Evolutionary conservation across 2,888 invertebrate species (phyloP).

Genomic region (Cheilosia vulpina): DNA sequence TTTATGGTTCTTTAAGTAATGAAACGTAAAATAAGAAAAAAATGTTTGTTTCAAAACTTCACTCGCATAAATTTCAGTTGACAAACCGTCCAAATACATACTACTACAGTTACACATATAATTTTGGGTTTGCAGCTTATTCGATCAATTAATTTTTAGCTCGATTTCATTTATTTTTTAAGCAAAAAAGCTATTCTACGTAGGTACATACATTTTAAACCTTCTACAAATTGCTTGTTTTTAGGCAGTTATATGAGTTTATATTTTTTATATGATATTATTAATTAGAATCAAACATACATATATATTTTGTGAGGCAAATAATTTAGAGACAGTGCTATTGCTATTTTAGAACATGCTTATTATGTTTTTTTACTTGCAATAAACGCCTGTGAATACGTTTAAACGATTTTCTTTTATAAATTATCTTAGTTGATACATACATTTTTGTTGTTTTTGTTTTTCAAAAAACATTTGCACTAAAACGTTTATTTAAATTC

Average conservation of each 20-base stretch:
- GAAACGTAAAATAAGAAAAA: too few relatives aligned
- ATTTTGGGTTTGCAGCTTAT: too few relatives aligned
- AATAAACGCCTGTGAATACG: background rate
- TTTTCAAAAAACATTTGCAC: constrained; percentile 36
- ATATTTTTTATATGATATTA: constrained; percentile 5
- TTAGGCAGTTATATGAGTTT: constrained; percentile 38
- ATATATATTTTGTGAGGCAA: constrained; percentile 4
- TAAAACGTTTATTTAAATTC: constrained; percentile 34
- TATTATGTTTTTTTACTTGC: constrained; percentile 13
- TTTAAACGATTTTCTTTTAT: background rate
- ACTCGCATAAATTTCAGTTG: too few relatives aligned
- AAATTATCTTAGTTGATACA: constrained; percentile 14
- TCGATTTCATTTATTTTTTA: background rate
- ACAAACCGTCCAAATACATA: too few relatives aligned
- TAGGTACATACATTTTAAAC: constrained; percentile 7
- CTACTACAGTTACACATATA: too few relatives aligned
- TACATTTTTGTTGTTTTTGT: constrained; percentile 26
- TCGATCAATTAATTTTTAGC: background rate
- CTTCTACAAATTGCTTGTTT: constrained; percentile 41
- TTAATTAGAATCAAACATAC: background rate
- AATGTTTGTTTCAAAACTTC: too few relatives aligned
- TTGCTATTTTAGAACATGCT: constrained; percentile 37
- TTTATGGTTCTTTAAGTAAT: too few relatives aligned
- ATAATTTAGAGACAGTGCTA: constrained; percentile 49
- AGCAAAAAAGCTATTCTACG: background rate